These are phyloP conservation scores for Raphicerus campestris DNA, from an alignment of 2,113 vertebrate genomes.

Conservation along the genomic window DNA sequence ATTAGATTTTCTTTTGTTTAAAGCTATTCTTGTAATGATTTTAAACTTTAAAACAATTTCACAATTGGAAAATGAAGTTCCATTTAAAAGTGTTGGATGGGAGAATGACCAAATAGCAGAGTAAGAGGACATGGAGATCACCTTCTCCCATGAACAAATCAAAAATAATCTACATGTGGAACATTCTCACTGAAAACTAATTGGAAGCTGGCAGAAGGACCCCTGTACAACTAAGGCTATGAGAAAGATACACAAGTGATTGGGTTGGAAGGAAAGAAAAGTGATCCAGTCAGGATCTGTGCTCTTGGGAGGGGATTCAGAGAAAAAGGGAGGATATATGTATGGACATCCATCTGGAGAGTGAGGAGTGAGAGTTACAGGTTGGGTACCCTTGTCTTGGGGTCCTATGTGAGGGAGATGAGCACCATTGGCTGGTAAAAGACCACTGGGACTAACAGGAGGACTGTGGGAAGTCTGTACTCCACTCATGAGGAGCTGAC, in stretches of 20 bases:
- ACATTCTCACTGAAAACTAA: neutral
- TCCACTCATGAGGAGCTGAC: neutral
- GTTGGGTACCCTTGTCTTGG: neutral
- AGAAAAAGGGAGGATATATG: neutral
- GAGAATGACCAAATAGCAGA: neutral
- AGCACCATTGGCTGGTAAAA: neutral
- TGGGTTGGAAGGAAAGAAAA: neutral
- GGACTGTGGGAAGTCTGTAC: neutral
- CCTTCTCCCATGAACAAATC: neutral
- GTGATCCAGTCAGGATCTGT: neutral
- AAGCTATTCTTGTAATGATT: neutral
- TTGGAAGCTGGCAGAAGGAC: neutral
- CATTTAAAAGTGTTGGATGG: neutral
- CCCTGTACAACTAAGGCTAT: neutral
- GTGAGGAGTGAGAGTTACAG: neutral
- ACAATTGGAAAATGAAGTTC: neutral
- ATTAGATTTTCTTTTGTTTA: neutral
- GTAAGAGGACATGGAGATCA: neutral
- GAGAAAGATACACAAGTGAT: neutral
- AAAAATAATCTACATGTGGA: neutral
- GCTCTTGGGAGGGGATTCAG: neutral
- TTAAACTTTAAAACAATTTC: slow-evolving; percentile 2
- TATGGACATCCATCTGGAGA: neutral
- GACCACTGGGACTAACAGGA: neutral
- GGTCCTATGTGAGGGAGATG: neutral